Evolutionary conservation across 2,113 vertebrate species (phyloP).

Genomic region (Tretioscincus oriximinensis): DNA sequence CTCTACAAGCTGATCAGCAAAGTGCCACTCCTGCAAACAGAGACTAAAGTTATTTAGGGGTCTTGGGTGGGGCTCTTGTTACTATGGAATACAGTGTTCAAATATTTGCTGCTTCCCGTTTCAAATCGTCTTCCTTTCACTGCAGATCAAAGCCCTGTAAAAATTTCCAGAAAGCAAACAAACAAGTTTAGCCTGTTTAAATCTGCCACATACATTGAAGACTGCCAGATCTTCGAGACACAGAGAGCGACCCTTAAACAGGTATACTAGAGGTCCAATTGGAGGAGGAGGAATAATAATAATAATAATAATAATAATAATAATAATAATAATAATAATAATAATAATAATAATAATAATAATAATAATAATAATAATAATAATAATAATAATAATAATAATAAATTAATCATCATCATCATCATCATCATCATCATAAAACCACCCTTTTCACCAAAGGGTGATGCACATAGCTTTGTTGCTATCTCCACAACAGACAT

Average conservation of each 20-base stretch:
- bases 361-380: no score
- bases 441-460: no score
- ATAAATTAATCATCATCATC: no score
- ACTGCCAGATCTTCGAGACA: not conserved
- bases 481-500: no score
- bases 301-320: no score
- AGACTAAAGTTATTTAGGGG: slow-evolving; percentile 28
- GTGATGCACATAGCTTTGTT: no score
- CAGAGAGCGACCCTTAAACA: not conserved
- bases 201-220: not conserved
- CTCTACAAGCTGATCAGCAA: not conserved
- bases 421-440: no score
- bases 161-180: slow-evolving; percentile 19
- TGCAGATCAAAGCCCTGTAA: slow-evolving; percentile 23
- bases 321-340: no score
- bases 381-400: no score
- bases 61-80: slow-evolving; percentile 9
- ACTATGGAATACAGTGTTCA: slow-evolving; percentile 1
- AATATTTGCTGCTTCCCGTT: slow-evolving; percentile 23
- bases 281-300: not conserved
- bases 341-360: no score
- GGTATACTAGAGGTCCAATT: not conserved
- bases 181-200: slow-evolving; percentile 24
- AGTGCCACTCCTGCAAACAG: not conserved
- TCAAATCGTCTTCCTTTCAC: slow-evolving; percentile 5